Evolutionary conservation across 1,140 invertebrate genomes (phyloP), one percentile per base, ranked within the genome.

Genomic region (Aphaenogaster floridana): DNA sequence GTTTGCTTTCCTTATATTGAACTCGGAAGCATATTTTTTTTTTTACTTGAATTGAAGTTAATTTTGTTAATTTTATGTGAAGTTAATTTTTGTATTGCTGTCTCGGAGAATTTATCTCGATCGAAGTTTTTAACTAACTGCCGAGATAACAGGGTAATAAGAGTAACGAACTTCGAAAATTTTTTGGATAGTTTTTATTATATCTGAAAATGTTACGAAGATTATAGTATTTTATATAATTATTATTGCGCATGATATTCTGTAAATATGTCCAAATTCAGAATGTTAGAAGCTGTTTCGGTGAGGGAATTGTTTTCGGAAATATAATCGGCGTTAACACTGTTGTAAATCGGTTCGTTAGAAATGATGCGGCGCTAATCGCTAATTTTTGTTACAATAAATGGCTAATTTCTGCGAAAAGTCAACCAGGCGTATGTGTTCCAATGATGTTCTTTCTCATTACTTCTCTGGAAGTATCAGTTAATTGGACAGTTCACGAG

Each of bases 351-450:
- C 36, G 54, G 34, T 68, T 78, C 36, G 69, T 45, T 50, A 48
- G 15, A 54, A 86, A 57, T 39, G 17, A 50, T 13, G 39, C 45
- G 74, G 54, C 48, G 17, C 2, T 83, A 28, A 83, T 39, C 28
- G 54, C 54, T 17, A 54, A 57, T 77, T 21, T 71, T 86, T 90
- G 86, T 90, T 89, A 72, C 39, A 92, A 86, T 90, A 91, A 91
- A 92, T 86, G 84, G 52, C 28, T 76, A 54, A 52, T 87, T 83
- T 57, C 68, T 91, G 63, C 68, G 79, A 90, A 90, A 86, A 87
- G 13, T 71, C 28, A 88, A 88, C 66, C 79, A 89, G 50, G 54
- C 90, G 42, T 89, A 76, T 87, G 81, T 89, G 64, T 76, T 89
- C 59, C 63, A 86, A 76, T 87, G 63, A 89, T 88, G 45, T 88